These are phyloP conservation scores for Gerris lacustris DNA, from an alignment of 2,888 invertebrate genomes.

Conservation along the genomic window DNA sequence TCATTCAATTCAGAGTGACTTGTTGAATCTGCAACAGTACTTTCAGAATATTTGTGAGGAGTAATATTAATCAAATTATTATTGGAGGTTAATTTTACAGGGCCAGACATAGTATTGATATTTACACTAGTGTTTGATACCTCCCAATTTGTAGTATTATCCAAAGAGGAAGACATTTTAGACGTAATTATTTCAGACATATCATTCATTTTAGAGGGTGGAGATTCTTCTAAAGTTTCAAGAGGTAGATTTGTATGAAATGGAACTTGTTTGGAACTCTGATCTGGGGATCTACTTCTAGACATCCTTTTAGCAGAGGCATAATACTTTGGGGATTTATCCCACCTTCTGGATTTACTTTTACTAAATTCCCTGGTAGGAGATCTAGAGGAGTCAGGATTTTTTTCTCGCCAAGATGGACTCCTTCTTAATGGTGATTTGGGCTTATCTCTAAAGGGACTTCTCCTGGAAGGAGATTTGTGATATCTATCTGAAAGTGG, in stretches of 20 bases:
- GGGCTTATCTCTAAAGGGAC: not conserved
- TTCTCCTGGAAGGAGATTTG: not conserved
- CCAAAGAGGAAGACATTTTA: not conserved
- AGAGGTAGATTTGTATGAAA: not conserved
- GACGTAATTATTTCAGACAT: too few relatives aligned
- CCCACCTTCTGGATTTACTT: not conserved
- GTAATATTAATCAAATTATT: not conserved
- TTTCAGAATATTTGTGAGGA: not conserved
- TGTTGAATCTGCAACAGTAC: not conserved
- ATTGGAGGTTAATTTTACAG: not conserved
- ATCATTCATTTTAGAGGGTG: too few relatives aligned
- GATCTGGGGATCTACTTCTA: not conserved
- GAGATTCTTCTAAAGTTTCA: not conserved
- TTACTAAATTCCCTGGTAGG: not conserved
- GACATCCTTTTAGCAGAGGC: not conserved
- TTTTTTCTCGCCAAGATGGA: not conserved
- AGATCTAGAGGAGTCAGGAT: not conserved
- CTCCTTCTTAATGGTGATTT: not conserved
- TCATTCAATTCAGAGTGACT: not conserved
- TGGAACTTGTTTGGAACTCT: not conserved
- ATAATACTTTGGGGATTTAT: not conserved
- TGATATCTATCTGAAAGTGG: not conserved
- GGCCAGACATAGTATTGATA: not conserved
- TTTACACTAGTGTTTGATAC: not conserved
- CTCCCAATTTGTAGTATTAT: not conserved